Conservation (phyloP, 2,888 invertebrate genomes). For the Pollenia griseotomentosa region DNA sequence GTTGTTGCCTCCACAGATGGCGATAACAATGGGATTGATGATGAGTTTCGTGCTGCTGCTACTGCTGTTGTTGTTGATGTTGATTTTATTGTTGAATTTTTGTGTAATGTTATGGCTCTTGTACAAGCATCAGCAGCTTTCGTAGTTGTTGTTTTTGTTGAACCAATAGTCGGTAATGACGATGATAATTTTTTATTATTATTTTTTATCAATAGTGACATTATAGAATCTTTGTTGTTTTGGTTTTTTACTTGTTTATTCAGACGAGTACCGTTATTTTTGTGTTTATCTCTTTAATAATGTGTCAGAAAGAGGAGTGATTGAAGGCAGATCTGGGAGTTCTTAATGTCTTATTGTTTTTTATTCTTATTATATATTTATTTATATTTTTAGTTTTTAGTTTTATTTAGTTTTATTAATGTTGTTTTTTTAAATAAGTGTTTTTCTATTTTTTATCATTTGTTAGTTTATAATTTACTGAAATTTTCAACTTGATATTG, state of each 20-base stretch:
- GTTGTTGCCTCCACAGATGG: conserved; percentile 38
- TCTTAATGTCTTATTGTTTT: conserved; percentile 34
- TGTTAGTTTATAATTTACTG: conserved; percentile 34
- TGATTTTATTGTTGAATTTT: conserved; percentile 37
- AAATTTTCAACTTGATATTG: conserved; percentile 37
- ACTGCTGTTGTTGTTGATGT: conserved; percentile 16
- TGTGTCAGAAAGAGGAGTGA: conserved; percentile 23
- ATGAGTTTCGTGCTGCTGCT: conserved; percentile 9
- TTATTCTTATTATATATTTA: conserved; percentile 21
- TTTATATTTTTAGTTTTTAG: conserved; percentile 17
- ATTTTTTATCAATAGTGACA: conserved; percentile 69
- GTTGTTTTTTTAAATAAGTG: conserved; percentile 27
- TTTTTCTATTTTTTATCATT: conserved; percentile 13
- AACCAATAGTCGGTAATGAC: conserved; percentile 21
- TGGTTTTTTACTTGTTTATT: conserved; percentile 34
- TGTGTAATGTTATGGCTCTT: conserved; percentile 38
- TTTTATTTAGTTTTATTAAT: no score
- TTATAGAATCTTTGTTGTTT: conserved; percentile 59
- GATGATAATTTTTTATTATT: conserved; percentile 56
- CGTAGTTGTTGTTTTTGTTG: conserved; percentile 34
- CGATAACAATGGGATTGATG: conserved; percentile 40
- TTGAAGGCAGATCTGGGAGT: conserved; percentile 24
- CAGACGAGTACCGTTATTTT: conserved; percentile 22
- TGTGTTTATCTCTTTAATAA: conserved; percentile 55
- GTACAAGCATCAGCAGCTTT: conserved; percentile 18